These are phyloP conservation scores for Saturnia japonica DNA, from an alignment of 2,888 invertebrate species.

Conservation along the genomic window DNA sequence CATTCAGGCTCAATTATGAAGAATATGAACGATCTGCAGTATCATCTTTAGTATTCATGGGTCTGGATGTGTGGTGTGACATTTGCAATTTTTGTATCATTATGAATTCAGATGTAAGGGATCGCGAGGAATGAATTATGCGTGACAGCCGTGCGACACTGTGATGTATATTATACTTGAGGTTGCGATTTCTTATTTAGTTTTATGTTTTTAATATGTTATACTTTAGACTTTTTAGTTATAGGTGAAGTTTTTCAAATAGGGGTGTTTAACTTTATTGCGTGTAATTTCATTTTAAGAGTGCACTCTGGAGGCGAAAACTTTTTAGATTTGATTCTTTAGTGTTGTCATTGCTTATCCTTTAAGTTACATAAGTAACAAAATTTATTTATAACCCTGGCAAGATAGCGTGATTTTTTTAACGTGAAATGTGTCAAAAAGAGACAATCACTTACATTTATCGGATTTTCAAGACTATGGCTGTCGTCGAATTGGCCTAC, in stretches of 20 bases:
- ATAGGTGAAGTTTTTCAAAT: background rate
- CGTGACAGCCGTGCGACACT: conserved; percentile 27
- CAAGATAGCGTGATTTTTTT: no score
- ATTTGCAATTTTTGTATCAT: conserved; percentile 81
- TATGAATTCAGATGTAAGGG: conserved; percentile 77
- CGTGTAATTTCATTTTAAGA: no score
- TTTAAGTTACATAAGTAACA: no score
- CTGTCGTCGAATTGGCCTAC: no score
- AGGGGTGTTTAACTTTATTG: background rate
- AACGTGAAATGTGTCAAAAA: no score
- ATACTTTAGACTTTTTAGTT: background rate
- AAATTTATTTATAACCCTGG: no score
- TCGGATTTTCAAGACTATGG: no score
- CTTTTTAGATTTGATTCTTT: no score
- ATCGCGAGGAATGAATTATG: conserved; percentile 68
- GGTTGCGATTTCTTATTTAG: background rate
- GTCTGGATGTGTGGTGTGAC: conserved; percentile 69
- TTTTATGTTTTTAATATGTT: background rate
- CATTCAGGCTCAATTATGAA: conserved; percentile 66
- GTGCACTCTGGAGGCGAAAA: no score
- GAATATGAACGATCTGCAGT: conserved; percentile 72
- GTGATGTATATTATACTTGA: conserved; percentile 22
- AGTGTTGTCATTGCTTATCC: no score
- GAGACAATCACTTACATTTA: no score
- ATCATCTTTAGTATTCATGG: conserved; percentile 80